A percentile compares a stretch with the other conserved stretches of the same genome.
Evolutionary conservation across 2,113 vertebrate genomes (phyloP).

Genomic region (Xiphophorus hellerii): DNA sequence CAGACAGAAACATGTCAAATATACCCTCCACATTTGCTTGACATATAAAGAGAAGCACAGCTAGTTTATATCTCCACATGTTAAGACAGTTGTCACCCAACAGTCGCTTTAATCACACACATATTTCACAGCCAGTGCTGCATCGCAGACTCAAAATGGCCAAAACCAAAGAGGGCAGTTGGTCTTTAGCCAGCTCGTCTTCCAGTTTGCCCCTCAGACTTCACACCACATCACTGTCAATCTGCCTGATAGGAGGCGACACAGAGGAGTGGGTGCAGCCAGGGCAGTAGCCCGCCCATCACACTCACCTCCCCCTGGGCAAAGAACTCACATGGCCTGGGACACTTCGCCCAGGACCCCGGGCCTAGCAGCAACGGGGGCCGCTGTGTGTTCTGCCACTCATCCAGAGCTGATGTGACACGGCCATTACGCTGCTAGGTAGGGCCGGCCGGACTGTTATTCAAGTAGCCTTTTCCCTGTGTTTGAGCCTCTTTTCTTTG

Average conservation of each 20-base stretch:
- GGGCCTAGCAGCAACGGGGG: constrained; percentile 44
- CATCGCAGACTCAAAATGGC: constrained; percentile 46
- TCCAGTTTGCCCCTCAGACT: constrained; percentile 65
- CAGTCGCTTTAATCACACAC: constrained; percentile 17
- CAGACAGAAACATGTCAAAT: neutral
- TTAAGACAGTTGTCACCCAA: constrained; percentile 31
- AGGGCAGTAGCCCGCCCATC: constrained; percentile 54
- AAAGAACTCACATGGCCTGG: constrained; percentile 70
- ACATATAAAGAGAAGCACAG: neutral
- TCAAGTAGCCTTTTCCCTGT: constrained; percentile 29
- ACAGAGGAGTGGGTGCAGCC: constrained; percentile 48
- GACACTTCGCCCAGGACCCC: constrained; percentile 59
- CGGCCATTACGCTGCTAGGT: constrained; percentile 64
- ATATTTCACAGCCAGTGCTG: constrained; percentile 51
- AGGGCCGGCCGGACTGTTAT: constrained; percentile 38
- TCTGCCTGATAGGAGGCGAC: constrained; percentile 61
- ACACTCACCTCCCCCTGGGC: constrained; percentile 73
- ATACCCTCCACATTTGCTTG: neutral
- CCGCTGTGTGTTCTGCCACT: constrained; percentile 65
- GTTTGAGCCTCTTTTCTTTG: constrained; percentile 22
- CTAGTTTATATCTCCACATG: constrained; percentile 22
- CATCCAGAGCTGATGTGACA: constrained; percentile 73
- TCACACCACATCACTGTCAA: constrained; percentile 68
- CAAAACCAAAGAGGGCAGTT: constrained; percentile 71
- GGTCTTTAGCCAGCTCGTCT: constrained; percentile 76